Conservation (phyloP, 2,113 vertebrate species). For the Neodontobutis hainanensis region DNA sequence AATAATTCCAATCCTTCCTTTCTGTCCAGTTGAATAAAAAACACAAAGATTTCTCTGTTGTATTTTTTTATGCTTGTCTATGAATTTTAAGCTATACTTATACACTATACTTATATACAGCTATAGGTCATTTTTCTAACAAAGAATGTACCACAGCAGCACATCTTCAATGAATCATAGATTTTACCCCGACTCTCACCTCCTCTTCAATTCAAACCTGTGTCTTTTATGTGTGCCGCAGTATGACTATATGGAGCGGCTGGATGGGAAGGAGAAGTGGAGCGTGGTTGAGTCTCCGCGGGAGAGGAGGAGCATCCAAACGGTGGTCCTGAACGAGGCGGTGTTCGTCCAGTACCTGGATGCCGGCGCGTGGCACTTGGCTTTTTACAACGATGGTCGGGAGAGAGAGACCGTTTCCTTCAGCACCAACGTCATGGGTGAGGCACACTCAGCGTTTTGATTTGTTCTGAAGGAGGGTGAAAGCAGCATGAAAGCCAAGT, state of each 20-base stretch:
- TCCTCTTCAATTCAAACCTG: conserved; percentile 22
- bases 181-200: neutral
- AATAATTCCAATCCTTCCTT: neutral
- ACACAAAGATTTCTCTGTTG: conserved; percentile 25
- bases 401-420: conserved; percentile 96
- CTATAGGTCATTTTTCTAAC: conserved; percentile 30
- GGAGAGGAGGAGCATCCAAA: conserved; percentile 94
- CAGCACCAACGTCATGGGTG: conserved; percentile 92
- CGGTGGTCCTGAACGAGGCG: conserved; percentile 96
- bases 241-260: conserved; percentile 99
- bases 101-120: conserved; percentile 26
- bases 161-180: conserved; percentile 9
- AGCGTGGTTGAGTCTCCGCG: conserved; percentile 94
- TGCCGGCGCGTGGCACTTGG: conserved; percentile 94
- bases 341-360: conserved; percentile 98
- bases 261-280: conserved; percentile 99
- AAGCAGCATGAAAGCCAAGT: conserved; percentile 2
- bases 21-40: conserved; percentile 20
- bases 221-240: conserved; percentile 48
- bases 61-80: conserved; percentile 20
- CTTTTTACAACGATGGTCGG: conserved; percentile 97
- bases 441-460: conserved; percentile 44
- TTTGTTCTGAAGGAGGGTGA: neutral
- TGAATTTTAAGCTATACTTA: conserved; percentile 13
- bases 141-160: conserved; percentile 13